Evolutionary conservation across 2,797 vertebrate genomes (phyloP), one percentile per base, ranked within the genome.

Genomic region (Artibeus lituratus): DNA sequence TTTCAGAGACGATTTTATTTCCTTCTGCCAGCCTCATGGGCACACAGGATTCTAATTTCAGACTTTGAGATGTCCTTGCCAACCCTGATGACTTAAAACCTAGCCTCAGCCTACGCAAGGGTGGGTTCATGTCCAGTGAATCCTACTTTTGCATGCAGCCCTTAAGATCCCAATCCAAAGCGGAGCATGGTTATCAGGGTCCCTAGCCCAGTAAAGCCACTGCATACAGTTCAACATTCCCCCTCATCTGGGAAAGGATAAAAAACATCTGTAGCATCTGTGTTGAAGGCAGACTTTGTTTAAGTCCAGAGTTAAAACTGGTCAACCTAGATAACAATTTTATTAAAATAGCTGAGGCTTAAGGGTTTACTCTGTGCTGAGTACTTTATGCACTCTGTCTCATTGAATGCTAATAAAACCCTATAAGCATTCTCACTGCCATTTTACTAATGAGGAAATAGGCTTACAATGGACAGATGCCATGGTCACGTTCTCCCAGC

Each of bases 221-320:
- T 65, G 39, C 24, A 22, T 83, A 24, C 29, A 44, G 49, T 39
- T 51, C 65, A 80, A 0, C 59, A 10, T 29, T 39, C 57, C 42
- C 32, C 55, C 0, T 32, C 7, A 37, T 7, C 21, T 35, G 70
- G 4, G 87, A 42, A 89, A 55, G 12, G 44, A 22, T 4, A n/a
- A 32, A 44, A 35, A 10, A n/a, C 44, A 87, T 7, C 39, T 1
- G 12, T 15, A n/a, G 22, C 26, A 18, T 84, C n/a, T 65, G 39
- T 42, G 39, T 42, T 42, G 4, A 42, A 42, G 39, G 39, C 39
- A 42, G 39, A 42, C 39, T 42, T 42, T 42, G 39, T 47, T 87
- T 87, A 81, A 95, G 86, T 88, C 37, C 24, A 83, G 37, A 94
- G 47, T 49, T 62, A 74, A 78, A 92, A 72, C 65, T 70, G 77